Conservation (phyloP, 2,888 invertebrate genomes). For the Brachypterus glaber region DNA sequence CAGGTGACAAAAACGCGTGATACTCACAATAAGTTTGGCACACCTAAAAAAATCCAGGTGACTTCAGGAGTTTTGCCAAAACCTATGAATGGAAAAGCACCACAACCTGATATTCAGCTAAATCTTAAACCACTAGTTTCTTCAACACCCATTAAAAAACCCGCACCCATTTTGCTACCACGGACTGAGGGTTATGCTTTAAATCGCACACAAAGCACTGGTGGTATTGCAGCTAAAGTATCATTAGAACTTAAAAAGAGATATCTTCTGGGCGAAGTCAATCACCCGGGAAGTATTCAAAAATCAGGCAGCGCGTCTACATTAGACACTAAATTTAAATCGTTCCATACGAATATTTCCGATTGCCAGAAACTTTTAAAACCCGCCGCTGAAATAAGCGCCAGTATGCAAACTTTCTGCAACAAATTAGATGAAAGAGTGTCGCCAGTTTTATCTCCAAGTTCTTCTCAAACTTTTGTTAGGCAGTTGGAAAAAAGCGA, state of each 20-base stretch:
- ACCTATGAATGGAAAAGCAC: constrained; percentile 24
- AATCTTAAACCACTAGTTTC: constrained; percentile 40
- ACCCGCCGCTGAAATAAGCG: constrained; percentile 56
- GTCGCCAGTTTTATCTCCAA: constrained; percentile 30
- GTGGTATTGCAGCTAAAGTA: constrained; percentile 78
- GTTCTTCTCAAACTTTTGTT: constrained; percentile 13
- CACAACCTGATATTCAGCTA: constrained; percentile 33
- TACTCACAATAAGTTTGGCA: constrained; percentile 20
- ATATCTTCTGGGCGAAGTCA: constrained; percentile 67
- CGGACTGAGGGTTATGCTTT: constrained; percentile 66
- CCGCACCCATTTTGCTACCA: constrained; percentile 29
- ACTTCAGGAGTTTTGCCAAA: constrained; percentile 43
- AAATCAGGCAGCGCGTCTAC: constrained; percentile 78
- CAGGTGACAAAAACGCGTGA: constrained; percentile 18
- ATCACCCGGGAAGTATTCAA: constrained; percentile 57
- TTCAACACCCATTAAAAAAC: constrained; percentile 30
- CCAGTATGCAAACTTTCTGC: constrained; percentile 61
- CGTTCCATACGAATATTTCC: constrained; percentile 74
- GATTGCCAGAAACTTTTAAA: constrained; percentile 81
- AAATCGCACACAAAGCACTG: constrained; percentile 75
- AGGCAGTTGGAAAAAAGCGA: constrained; percentile 8
- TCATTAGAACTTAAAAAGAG: constrained; percentile 79
- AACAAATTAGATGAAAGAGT: constrained; percentile 34
- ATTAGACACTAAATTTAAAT: constrained; percentile 74
- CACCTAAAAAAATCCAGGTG: constrained; percentile 53